Percentiles rank a stretch among this genome's conserved stretches.
phyloP scores from a whole-genome alignment of 2,113 vertebrate genomes.

The Spizaetus ornatus region DNA sequence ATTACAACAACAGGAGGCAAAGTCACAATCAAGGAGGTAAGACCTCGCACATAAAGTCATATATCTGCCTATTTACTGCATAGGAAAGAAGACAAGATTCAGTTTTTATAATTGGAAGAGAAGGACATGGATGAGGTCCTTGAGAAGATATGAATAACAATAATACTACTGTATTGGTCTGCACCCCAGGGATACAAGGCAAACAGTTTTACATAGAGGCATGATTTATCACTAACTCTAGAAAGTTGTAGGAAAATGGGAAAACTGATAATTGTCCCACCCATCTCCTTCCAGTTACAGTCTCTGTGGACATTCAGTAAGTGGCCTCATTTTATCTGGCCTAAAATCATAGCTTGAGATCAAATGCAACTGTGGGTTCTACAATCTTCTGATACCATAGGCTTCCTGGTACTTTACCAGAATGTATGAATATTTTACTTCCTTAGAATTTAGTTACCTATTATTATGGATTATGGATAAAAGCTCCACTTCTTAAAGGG shows the following conservation, averaged over 20 bases:
- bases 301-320: background rate
- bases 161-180: background rate
- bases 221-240: background rate
- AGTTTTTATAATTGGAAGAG: background rate
- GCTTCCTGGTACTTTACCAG: background rate
- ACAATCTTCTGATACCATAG: background rate
- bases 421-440: background rate
- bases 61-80: background rate
- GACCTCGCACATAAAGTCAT: background rate
- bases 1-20: background rate
- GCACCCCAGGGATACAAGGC: background rate
- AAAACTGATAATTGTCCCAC: background rate
- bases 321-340: background rate
- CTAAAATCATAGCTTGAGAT: background rate
- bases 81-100: background rate
- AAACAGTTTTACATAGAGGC: background rate
- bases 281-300: background rate
- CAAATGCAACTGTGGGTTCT: background rate
- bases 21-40: background rate
- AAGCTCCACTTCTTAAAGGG: background rate
- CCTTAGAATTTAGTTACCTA: background rate
- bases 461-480: background rate
- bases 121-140: background rate
- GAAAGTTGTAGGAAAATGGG: background rate
- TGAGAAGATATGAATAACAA: background rate